Percentiles rank a stretch among this genome's conserved stretches.
Conservation (phyloP, 2,888 invertebrate genomes). For the Nomada fabriciana region DNA sequence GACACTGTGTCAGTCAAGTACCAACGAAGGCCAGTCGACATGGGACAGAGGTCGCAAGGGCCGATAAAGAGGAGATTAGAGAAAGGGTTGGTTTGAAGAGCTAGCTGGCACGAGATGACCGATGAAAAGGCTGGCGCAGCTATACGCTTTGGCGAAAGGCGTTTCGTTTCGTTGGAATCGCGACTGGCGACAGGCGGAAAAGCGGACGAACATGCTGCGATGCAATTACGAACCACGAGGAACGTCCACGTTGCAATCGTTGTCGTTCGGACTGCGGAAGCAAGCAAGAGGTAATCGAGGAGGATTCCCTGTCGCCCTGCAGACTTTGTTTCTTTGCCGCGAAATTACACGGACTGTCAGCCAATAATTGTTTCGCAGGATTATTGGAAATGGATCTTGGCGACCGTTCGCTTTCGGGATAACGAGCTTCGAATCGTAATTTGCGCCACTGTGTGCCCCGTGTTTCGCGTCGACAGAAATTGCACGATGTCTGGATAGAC, state of each 20-base stretch:
- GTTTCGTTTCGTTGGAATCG: slow-evolving; percentile 68
- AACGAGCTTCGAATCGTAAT: slow-evolving; percentile 60
- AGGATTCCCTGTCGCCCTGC: slow-evolving; percentile 1
- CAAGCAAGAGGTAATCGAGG: slow-evolving; percentile 47
- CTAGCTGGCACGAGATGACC: slow-evolving; percentile 39
- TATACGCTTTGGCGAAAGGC: slow-evolving; percentile 69
- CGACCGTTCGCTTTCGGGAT: slow-evolving; percentile 48
- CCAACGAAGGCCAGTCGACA: slow-evolving; percentile 17
- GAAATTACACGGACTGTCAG: slow-evolving; percentile 46
- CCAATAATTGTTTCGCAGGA: slow-evolving; percentile 49
- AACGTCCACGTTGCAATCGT: slow-evolving; percentile 15
- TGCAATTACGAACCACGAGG: slow-evolving; percentile 69
- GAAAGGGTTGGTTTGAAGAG: slow-evolving; percentile 40
- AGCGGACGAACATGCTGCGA: slow-evolving; percentile 62
- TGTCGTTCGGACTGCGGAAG: slow-evolving; percentile 47
- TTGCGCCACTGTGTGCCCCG: slow-evolving; percentile 45
- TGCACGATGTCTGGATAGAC: slow-evolving; percentile 23
- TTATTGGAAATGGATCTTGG: slow-evolving; percentile 50
- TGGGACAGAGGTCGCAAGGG: slow-evolving; percentile 36
- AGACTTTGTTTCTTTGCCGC: slow-evolving; percentile 48
- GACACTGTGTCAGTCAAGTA: slow-evolving; percentile 66
- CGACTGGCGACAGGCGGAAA: slow-evolving; percentile 68
- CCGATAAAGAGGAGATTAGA: slow-evolving; percentile 43
- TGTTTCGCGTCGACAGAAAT: slow-evolving; percentile 37
- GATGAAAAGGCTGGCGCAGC: slow-evolving; percentile 64